phyloP scores from a whole-genome alignment of 1,140 invertebrate species.

The Harlomillsia oculata region DNA sequence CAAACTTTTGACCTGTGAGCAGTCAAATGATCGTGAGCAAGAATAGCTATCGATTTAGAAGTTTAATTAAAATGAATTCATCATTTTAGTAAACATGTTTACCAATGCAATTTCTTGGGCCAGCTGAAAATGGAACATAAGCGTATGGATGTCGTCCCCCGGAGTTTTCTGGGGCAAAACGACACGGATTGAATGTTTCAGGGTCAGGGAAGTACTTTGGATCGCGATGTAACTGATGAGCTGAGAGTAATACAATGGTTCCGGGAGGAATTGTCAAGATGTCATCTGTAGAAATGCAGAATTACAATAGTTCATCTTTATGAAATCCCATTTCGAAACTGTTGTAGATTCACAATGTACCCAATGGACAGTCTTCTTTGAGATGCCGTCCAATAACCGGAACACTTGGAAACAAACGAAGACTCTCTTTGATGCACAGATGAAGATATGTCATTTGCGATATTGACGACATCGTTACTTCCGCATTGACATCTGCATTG shows the following conservation, averaged over 20 bases:
- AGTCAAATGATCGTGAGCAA: background rate
- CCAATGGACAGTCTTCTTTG: constrained; percentile 40
- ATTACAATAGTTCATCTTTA: too few species aligned
- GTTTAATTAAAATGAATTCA: background rate
- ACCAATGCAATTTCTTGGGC: constrained; percentile 44
- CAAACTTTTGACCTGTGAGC: constrained; percentile 45
- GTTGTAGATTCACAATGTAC: background rate
- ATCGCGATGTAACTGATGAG: constrained; percentile 44
- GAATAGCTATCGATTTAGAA: too few species aligned
- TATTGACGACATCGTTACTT: constrained; percentile 43
- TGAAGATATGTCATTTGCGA: constrained; percentile 52
- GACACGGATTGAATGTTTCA: constrained; percentile 46
- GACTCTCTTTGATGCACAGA: constrained; percentile 52
- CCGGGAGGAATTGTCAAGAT: background rate
- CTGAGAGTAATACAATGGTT: constrained; percentile 41
- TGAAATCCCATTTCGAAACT: too few species aligned
- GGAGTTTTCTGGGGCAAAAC: constrained; percentile 45
- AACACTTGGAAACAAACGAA: constrained; percentile 54
- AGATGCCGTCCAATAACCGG: constrained; percentile 47
- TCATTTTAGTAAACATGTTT: background rate
- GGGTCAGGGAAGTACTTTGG: constrained; percentile 46
- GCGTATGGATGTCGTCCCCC: constrained; percentile 36
- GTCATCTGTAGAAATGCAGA: constrained; percentile 38
- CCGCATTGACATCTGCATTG: constrained; percentile 32
- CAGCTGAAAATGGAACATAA: constrained; percentile 45